Base-by-base conservation (phyloP, 1,140 invertebrate genomes). In the Temnothorax curvispinosus region DNA sequence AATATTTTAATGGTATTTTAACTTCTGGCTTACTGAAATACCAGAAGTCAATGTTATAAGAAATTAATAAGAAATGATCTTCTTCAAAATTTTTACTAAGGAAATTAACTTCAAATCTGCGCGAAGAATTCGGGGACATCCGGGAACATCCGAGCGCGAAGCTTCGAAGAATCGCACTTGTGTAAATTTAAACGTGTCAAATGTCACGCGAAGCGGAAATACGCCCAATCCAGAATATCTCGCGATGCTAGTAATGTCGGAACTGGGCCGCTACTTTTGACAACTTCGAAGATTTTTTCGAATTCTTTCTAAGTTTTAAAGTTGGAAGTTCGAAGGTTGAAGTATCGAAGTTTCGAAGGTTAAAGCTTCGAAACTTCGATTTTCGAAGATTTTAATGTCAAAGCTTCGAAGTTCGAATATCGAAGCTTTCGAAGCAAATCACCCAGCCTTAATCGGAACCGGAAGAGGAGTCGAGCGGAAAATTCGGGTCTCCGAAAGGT, bases 1-100 rank as follows among this genome's bases (percentile, higher is more conserved):
- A 56, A 21, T 74, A 38, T n/a, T 75, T 56, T 54, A 27, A n/a
- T 6, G 18, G 5, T 11, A 52, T 38, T 41, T 72, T 15, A 77
- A 62, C 21, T 27, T 76, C 8, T n/a, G 8, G 3, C 21, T 74
- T 52, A 74, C 18, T 32, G 9, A 77, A 77, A 62, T 77, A 44
- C 8, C 13, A 27, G 13, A n/a, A 38, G n/a, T 44, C 8, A 6
- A 44, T 6, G 15, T 72, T 27, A 27, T 52, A 47, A 35, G 15
- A 11, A 56, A 6, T 52, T 8, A 21, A 38, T 18, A n/a, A 58
- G n/a, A 54, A 54, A 56, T 74, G 18, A 50, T 44, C 9, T 44
- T 44, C n/a, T 6, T 47, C 41, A n/a, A 27, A 11, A 71, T 71
- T 47, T 50, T 52, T 11, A 2, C 5, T 54, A 38, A 56, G 21